Evolutionary conservation across 2,797 vertebrate species (phyloP).

Genomic region (Chiroxiphia lanceolata): DNA sequence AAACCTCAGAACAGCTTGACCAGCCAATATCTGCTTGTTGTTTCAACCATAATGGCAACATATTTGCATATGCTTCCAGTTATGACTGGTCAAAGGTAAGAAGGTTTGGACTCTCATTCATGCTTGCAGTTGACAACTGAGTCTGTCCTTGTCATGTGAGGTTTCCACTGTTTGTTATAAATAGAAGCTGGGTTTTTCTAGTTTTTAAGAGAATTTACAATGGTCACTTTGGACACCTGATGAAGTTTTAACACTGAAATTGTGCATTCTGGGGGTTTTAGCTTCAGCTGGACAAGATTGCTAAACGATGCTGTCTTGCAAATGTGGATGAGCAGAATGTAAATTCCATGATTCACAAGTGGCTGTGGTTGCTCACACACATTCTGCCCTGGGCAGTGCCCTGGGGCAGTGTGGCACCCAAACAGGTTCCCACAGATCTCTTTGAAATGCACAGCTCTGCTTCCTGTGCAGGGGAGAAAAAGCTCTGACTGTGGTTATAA

Average conservation of each 20-base stretch:
- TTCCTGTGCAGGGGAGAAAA: not conserved
- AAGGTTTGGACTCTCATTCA: rapidly evolving
- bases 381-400: not conserved
- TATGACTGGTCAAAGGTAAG: constrained; percentile 99
- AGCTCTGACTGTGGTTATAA: not conserved
- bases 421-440: not conserved
- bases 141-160: not conserved
- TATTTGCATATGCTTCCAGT: constrained; percentile 96
- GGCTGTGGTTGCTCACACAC: not conserved
- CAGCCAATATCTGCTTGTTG: constrained; percentile 95
- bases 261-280: not conserved
- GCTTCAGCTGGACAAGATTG: not conserved
- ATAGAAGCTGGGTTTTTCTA: not conserved
- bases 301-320: not conserved
- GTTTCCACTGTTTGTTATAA: not conserved
- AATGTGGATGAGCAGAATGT: not conserved
- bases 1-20: constrained; percentile 96
- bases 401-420: not conserved
- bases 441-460: not conserved
- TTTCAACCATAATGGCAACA: constrained; percentile 97
- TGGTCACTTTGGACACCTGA: not conserved
- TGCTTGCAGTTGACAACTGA: not conserved
- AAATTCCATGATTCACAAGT: not conserved
- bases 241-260: not conserved
- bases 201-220: not conserved